A percentile compares a stretch with the other conserved stretches of the same genome.
Evolutionary conservation across 2,797 vertebrate genomes (phyloP).

Genomic region (Netta rufina): DNA sequence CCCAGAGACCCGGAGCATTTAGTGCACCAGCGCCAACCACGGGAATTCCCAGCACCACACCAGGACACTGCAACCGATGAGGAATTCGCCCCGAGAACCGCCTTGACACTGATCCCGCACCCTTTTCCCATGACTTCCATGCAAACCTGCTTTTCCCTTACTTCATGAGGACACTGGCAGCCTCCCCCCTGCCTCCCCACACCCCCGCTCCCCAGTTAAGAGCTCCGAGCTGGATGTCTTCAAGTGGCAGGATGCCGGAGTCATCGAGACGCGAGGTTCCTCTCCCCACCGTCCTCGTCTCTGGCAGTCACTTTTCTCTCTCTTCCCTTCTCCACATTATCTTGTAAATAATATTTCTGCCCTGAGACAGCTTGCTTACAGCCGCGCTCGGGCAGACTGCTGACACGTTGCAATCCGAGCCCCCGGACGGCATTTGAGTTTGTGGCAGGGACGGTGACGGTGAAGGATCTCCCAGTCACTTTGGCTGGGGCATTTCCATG

Average conservation of each 20-base stretch:
- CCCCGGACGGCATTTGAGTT: neutral
- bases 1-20: neutral
- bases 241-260: neutral
- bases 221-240: neutral
- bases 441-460: neutral
- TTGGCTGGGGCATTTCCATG: neutral
- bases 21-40: neutral
- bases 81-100: neutral
- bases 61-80: neutral
- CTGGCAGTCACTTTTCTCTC: neutral
- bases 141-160: neutral
- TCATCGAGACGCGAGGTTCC: neutral
- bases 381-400: neutral
- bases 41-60: neutral
- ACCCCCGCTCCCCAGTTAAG: neutral
- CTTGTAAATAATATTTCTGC: slow-evolving; percentile 51
- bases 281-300: neutral
- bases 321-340: neutral
- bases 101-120: neutral
- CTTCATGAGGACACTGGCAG: rapidly evolving
- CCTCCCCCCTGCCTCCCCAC: neutral
- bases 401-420: neutral
- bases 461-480: slow-evolving; percentile 23
- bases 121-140: neutral
- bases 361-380: slow-evolving; percentile 32